Evolutionary conservation across 1,140 invertebrate species (phyloP), one percentile per base, ranked within the genome.

Genomic region (Sycobia sp.): DNA sequence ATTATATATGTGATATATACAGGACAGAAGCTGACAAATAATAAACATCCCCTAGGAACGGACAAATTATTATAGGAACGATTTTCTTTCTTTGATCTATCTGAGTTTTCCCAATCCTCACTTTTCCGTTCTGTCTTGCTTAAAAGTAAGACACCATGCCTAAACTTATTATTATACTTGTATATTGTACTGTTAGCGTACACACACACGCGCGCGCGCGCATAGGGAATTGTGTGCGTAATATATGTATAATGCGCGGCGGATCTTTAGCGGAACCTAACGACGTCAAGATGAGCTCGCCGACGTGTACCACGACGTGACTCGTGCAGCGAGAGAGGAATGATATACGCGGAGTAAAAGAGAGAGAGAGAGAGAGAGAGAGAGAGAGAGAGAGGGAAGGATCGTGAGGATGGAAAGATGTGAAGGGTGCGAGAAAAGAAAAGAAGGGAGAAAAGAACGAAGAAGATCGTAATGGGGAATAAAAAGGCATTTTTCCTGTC

Each of bases 111-210:
- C 38, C 2, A 39, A 39, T 39, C 2, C 38, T 4, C 9, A 3
- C n/a, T 39, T 39, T 39, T 32, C 4, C 14, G 16, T 23, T 38
- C 23, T 39, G n/a, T 38, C 23, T 49, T 44, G 22, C n/a, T 43
- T 22, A 38, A 32, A 16, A n/a, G 27, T 38, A 46, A 13, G 27
- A 27, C 29, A 20, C 47, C 41, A 61, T 61, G 50, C 41, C 23
- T 46, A 54, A 54, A 41, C 59, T 62, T 62, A 50, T 54, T 50
- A 46, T 62, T 62, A n/a, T n/a, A 62, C 59, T 62, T 62, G 54
- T 54, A 55, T 62, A 54, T 46, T 55, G 18, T 34, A 41, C 25
- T 3, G 23, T 32, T 18, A 14, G 20, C 32, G 23, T 4, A 25
- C 25, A 32, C 11, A 32, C 11, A 32, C 11, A 32, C 16, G 25